phyloP scores from a whole-genome alignment of 2,797 vertebrate genomes.

The Toxotes lorentzi region DNA sequence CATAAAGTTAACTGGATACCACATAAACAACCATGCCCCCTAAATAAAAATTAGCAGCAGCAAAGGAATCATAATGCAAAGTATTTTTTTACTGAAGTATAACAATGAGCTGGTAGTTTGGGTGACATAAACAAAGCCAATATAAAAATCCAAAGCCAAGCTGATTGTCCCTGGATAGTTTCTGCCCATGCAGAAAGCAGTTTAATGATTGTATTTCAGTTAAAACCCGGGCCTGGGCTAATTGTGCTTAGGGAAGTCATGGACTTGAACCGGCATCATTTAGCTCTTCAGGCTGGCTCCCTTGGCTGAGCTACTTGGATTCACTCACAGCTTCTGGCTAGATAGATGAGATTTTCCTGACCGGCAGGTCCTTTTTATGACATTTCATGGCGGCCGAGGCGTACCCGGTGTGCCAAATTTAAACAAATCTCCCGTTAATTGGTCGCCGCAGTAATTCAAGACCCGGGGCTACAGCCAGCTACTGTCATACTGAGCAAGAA shows the following conservation, averaged over 20 bases:
- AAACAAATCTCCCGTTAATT: conserved; percentile 95
- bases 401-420: conserved; percentile 89
- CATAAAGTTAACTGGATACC: conserved; percentile 8
- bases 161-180: not conserved
- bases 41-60: not conserved
- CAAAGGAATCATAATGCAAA: not conserved
- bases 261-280: conserved; percentile 28
- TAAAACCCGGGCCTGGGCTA: not conserved
- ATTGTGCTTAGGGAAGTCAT: not conserved
- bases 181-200: not conserved
- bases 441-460: conserved; percentile 93
- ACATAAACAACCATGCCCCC: not conserved
- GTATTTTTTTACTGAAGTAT: not conserved
- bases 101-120: not conserved
- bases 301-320: conserved; percentile 29
- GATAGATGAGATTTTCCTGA: conserved; percentile 41
- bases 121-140: not conserved
- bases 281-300: conserved; percentile 8
- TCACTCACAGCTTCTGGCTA: conserved; percentile 46
- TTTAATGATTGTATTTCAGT: conserved; percentile 11
- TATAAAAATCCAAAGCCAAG: not conserved
- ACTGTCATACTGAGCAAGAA: conserved; percentile 26
- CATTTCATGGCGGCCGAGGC: conserved; percentile 81
- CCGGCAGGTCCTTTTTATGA: conserved; percentile 76
- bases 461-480: conserved; percentile 87